Evolutionary conservation across 2,113 vertebrate genomes (phyloP).

Genomic region (Amphiprion ocellaris): DNA sequence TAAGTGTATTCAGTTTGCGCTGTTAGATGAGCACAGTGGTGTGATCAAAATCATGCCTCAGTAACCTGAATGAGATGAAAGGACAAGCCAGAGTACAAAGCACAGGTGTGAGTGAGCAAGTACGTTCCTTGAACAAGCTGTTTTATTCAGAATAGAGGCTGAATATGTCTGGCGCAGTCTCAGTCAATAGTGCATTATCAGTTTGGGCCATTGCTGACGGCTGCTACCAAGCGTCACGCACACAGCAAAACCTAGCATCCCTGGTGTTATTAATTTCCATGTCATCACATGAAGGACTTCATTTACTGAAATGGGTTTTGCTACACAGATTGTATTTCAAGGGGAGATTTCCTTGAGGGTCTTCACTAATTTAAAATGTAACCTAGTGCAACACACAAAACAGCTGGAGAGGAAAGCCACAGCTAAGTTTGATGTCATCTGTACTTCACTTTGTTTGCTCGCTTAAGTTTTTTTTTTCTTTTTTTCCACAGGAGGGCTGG

Average conservation of each 20-base stretch:
- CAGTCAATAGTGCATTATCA: neutral
- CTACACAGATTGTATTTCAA: neutral
- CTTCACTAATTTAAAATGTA: conserved; percentile 12
- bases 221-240: neutral
- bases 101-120: conserved; percentile 42
- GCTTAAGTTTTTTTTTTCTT: too few species aligned
- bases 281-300: conserved; percentile 1
- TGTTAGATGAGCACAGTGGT: neutral
- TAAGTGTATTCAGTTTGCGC: neutral
- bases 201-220: neutral
- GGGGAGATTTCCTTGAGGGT: conserved; percentile 1
- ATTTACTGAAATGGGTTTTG: neutral
- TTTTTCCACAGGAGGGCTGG: too few species aligned
- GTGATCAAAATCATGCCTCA: conserved; percentile 17
- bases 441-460: neutral
- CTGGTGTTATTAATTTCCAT: neutral
- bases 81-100: conserved; percentile 45
- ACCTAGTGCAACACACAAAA: neutral
- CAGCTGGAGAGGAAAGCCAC: neutral
- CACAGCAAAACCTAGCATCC: neutral
- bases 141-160: conserved; percentile 30
- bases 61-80: conserved; percentile 29
- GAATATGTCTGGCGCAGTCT: conserved; percentile 21
- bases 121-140: conserved; percentile 14
- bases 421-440: conserved; percentile 4